These are phyloP conservation scores for Harpalus rubripes DNA, from an alignment of 2,888 invertebrate species.

Conservation along the genomic window DNA sequence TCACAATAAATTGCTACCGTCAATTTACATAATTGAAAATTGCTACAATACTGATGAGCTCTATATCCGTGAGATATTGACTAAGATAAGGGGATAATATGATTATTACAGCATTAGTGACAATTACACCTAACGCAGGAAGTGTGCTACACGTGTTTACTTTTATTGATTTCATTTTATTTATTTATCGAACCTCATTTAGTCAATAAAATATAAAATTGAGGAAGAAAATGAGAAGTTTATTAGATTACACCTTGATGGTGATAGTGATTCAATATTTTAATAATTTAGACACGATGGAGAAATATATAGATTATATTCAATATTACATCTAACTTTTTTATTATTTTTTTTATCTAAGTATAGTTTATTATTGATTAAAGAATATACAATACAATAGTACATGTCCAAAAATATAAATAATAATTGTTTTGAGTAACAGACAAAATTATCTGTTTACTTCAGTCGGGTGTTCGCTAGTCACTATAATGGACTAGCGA, in stretches of 20 bases:
- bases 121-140: slow-evolving; percentile 57
- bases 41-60: slow-evolving; percentile 49
- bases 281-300: too few species aligned
- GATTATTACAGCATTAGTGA: slow-evolving; percentile 61
- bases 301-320: too few species aligned
- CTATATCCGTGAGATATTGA: slow-evolving; percentile 21
- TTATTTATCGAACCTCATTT: slow-evolving; percentile 43
- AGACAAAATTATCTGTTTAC: too few species aligned
- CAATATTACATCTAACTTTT: too few species aligned
- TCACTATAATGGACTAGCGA: too few species aligned
- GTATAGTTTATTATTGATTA: too few species aligned
- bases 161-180: slow-evolving; percentile 22
- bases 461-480: too few species aligned
- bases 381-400: too few species aligned
- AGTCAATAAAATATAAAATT: slow-evolving; percentile 10
- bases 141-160: slow-evolving; percentile 50
- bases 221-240: background rate
- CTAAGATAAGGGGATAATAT: slow-evolving; percentile 39
- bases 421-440: too few species aligned
- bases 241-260: slow-evolving; percentile 11
- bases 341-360: too few species aligned
- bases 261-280: too few species aligned
- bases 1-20: background rate
- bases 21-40: slow-evolving; percentile 66
- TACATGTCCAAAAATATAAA: too few species aligned